These are phyloP conservation scores for Sylvilagus floridanus DNA, from an alignment of 2,797 vertebrate genomes.

Conservation along the genomic window DNA sequence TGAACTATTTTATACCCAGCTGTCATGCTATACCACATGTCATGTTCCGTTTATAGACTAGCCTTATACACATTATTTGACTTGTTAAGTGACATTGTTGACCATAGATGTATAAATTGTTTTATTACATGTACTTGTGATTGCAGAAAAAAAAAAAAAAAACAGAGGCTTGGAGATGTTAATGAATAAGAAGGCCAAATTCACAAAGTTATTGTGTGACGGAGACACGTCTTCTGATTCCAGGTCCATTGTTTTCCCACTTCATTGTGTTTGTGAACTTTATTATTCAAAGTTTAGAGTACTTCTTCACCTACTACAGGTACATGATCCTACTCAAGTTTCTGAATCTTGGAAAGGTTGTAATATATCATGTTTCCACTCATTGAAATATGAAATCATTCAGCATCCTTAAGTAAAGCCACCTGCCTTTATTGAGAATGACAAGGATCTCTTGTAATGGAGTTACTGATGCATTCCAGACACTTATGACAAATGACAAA, in stretches of 20 bases:
- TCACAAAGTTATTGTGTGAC: neutral
- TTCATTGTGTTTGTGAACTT: neutral
- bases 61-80: neutral
- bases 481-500: constrained; percentile 64
- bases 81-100: constrained; percentile 18
- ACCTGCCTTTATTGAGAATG: constrained; percentile 55
- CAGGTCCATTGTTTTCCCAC: no score
- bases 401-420: constrained; percentile 53
- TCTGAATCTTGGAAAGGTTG: neutral
- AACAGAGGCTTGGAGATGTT: constrained; percentile 10
- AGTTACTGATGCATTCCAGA: constrained; percentile 65
- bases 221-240: neutral
- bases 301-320: constrained; percentile 20
- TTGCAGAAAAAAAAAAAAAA: constrained; percentile 7
- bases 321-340: constrained; percentile 18
- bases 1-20: constrained; percentile 5
- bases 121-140: neutral
- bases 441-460: constrained; percentile 60
- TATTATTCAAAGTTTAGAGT: neutral
- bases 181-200: neutral
- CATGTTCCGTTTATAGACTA: constrained; percentile 15
- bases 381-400: constrained; percentile 59
- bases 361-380: constrained; percentile 12
- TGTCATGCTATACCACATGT: neutral
- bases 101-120: neutral